Conservation (phyloP, 2,113 vertebrate species). For the Scytalopus superciliaris region DNA sequence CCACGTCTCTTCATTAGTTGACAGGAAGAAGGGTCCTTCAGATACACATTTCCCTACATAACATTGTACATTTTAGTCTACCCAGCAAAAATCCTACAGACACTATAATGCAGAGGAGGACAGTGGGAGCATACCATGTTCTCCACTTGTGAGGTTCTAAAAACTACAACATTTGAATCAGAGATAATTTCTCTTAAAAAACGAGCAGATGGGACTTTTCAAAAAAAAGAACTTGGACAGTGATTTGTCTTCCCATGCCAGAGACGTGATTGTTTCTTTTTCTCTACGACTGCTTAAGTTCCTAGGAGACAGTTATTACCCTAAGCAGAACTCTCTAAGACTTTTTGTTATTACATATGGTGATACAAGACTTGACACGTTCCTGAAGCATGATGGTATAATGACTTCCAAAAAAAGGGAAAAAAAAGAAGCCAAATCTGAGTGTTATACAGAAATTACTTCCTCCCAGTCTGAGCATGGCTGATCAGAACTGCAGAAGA, state of each 20-base stretch:
- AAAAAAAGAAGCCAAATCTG: not conserved
- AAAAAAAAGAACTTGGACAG: not conserved
- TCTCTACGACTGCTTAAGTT: not conserved
- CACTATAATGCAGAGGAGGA: fast-evolving
- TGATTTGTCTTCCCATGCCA: not conserved
- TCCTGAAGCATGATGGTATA: not conserved
- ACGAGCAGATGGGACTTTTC: not conserved
- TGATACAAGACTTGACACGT: not conserved
- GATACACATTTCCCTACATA: not conserved
- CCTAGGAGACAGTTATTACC: not conserved
- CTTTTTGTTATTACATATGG: not conserved
- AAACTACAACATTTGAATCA: not conserved
- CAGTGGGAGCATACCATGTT: not conserved
- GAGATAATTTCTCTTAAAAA: not conserved
- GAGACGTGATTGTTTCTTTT: not conserved
- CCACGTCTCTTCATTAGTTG: not conserved
- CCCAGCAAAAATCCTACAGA: not conserved
- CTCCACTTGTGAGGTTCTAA: not conserved
- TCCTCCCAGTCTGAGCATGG: not conserved
- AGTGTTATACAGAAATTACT: not conserved
- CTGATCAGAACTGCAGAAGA: not conserved
- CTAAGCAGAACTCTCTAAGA: not conserved
- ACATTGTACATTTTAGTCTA: not conserved
- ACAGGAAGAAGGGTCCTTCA: not conserved
- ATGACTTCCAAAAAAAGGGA: not conserved